phyloP scores from a whole-genome alignment of 2,113 vertebrate genomes.

The Pycnonotus jocosus region DNA sequence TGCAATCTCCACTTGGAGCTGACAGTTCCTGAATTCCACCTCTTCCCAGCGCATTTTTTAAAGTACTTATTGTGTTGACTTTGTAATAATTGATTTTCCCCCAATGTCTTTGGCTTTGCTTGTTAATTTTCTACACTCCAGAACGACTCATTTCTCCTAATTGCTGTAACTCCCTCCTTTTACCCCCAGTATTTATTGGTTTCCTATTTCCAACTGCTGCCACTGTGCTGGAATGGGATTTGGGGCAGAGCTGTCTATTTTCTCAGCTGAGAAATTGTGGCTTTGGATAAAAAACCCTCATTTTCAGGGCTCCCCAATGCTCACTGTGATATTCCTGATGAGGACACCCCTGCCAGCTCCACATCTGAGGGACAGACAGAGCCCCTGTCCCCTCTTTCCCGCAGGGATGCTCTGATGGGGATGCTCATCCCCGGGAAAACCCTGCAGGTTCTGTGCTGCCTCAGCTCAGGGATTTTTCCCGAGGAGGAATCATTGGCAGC shows the following conservation, averaged over 20 bases:
- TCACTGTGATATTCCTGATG: not conserved
- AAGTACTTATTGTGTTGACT: not conserved
- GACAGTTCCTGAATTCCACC: not conserved
- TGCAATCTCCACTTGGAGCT: not conserved
- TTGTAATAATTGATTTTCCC: conserved; percentile 41
- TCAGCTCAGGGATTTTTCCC: not conserved
- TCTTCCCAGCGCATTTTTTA: not conserved
- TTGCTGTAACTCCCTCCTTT: not conserved
- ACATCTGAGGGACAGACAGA: not conserved
- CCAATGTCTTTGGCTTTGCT: not conserved
- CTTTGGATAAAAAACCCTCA: not conserved
- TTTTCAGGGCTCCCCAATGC: not conserved
- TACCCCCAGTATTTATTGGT: not conserved
- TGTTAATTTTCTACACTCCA: conserved; percentile 2
- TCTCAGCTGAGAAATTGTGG: not conserved
- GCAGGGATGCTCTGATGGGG: not conserved
- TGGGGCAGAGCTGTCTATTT: not conserved
- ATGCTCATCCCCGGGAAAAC: not conserved
- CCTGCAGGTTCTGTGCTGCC: not conserved
- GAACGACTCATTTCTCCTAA: conserved; percentile 13
- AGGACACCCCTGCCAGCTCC: not conserved
- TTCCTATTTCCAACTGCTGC: not conserved
- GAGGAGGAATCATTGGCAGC: not conserved
- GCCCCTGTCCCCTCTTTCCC: not conserved
- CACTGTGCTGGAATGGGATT: not conserved